These are phyloP conservation scores for Entomyzon cyanotis DNA, from an alignment of 2,113 vertebrate species.

Conservation along the genomic window DNA sequence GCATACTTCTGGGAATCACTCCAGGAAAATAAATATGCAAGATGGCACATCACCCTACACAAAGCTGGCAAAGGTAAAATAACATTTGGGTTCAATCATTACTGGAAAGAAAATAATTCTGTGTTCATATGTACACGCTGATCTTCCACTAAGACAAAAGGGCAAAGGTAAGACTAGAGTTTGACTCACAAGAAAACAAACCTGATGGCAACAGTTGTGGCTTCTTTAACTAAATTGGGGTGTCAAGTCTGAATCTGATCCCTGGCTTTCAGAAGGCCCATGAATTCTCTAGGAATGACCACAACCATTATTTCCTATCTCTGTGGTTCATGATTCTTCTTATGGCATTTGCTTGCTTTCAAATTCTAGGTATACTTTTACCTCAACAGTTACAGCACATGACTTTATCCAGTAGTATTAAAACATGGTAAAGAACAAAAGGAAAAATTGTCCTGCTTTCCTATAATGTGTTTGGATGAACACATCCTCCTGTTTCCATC, in stretches of 20 bases:
- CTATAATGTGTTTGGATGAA: neutral
- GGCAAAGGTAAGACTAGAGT: neutral
- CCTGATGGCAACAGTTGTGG: neutral
- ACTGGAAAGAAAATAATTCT: conserved; percentile 40
- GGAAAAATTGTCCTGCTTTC: neutral
- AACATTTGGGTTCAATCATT: conserved; percentile 51
- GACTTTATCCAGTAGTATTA: neutral
- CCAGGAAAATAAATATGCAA: conserved; percentile 66
- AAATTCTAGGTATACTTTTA: neutral
- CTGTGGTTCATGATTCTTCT: neutral
- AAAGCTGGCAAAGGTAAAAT: conserved; percentile 48
- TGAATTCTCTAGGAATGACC: neutral
- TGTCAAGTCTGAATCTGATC: neutral
- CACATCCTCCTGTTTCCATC: neutral
- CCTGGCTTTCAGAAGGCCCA: neutral
- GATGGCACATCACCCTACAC: conserved; percentile 56
- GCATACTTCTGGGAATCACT: conserved; percentile 45
- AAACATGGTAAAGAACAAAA: neutral
- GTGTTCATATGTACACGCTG: neutral
- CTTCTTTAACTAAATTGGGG: neutral
- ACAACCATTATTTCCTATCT: neutral
- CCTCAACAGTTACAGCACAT: neutral
- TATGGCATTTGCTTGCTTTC: neutral
- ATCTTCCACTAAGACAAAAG: conserved; percentile 8
- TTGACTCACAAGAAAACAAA: neutral